Percentiles rank a stretch among this genome's conserved stretches.
Conservation (phyloP, 2,888 invertebrate species). For the Globia sparganii region DNA sequence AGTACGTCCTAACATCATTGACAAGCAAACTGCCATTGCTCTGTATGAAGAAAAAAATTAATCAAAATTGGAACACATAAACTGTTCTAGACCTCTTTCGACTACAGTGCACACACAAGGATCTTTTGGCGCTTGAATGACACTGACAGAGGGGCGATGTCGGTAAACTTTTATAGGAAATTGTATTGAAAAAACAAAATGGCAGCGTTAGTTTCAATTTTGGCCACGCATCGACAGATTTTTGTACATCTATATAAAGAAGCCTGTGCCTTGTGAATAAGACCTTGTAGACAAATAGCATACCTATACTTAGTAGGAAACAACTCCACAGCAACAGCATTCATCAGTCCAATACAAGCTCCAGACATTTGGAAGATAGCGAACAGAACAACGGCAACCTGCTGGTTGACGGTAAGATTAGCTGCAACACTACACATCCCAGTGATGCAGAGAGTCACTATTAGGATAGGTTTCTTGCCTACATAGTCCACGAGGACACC, state of each 20-base stretch:
- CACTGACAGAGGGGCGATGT: too few species aligned
- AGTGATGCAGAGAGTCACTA: slow-evolving; percentile 86
- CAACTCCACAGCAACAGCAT: slow-evolving; percentile 90
- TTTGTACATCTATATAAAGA: not conserved
- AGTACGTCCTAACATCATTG: slow-evolving; percentile 91
- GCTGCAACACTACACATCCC: slow-evolving; percentile 90
- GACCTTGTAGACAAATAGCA: not conserved
- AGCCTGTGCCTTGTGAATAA: not conserved
- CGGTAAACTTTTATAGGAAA: too few species aligned
- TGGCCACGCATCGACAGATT: too few species aligned
- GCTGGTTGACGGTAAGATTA: slow-evolving; percentile 90
- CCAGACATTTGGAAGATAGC: slow-evolving; percentile 90
- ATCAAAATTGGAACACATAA: not conserved
- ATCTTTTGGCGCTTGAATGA: too few species aligned
- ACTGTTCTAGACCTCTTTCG: not conserved
- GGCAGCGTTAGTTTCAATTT: too few species aligned
- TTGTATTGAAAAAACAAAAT: too few species aligned
- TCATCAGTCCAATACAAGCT: slow-evolving; percentile 90
- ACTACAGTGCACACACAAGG: not conserved
- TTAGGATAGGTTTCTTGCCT: slow-evolving; percentile 90
- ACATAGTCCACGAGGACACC: slow-evolving; percentile 90
- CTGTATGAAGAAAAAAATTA: slow-evolving; percentile 72
- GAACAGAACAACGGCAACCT: slow-evolving; percentile 90
- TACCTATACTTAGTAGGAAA: slow-evolving; percentile 90
- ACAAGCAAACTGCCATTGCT: slow-evolving; percentile 92